These are phyloP conservation scores for Drosophila kurseongensis DNA, from an alignment of 1,140 invertebrate genomes.

Conservation along the genomic window DNA sequence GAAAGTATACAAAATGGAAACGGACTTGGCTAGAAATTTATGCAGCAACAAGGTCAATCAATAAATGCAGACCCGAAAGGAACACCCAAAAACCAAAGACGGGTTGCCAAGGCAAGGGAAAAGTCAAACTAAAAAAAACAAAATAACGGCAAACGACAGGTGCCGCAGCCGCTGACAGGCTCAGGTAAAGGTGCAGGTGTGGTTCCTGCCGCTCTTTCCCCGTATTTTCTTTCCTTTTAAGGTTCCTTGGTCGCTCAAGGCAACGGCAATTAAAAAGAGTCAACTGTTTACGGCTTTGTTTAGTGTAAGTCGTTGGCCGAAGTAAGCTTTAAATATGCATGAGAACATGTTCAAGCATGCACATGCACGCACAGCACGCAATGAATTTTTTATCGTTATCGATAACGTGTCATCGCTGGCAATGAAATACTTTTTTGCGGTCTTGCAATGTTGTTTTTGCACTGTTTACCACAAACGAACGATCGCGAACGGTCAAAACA, in stretches of 20 bases:
- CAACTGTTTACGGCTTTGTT: slow-evolving; percentile 54
- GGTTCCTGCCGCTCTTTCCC: slow-evolving; percentile 3
- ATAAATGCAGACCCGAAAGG: slow-evolving; percentile 62
- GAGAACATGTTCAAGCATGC: slow-evolving; percentile 27
- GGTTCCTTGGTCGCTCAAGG: slow-evolving; percentile 59
- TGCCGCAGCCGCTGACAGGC: slow-evolving; percentile 46
- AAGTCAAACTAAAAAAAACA: slow-evolving; percentile 30
- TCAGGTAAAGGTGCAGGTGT: slow-evolving; percentile 60
- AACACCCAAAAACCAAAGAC: slow-evolving; percentile 16
- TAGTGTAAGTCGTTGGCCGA: slow-evolving; percentile 55
- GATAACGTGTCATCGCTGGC: slow-evolving; percentile 52
- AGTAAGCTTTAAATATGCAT: slow-evolving; percentile 53
- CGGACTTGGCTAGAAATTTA: slow-evolving; percentile 54
- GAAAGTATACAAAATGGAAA: slow-evolving; percentile 33
- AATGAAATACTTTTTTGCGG: slow-evolving; percentile 76
- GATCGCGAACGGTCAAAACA: slow-evolving; percentile 69
- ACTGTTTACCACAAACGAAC: slow-evolving; percentile 57
- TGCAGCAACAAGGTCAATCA: slow-evolving; percentile 80
- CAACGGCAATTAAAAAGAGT: slow-evolving; percentile 72
- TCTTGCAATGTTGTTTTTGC: slow-evolving; percentile 39
- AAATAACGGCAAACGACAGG: slow-evolving; percentile 58
- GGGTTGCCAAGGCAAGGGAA: slow-evolving; percentile 72
- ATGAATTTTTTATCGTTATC: slow-evolving; percentile 60
- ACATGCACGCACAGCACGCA: slow-evolving; percentile 50
- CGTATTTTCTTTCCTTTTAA: background rate